Base-by-base conservation (phyloP, 1,140 invertebrate genomes). In the Pseudomyrmex cubaensis region DNA sequence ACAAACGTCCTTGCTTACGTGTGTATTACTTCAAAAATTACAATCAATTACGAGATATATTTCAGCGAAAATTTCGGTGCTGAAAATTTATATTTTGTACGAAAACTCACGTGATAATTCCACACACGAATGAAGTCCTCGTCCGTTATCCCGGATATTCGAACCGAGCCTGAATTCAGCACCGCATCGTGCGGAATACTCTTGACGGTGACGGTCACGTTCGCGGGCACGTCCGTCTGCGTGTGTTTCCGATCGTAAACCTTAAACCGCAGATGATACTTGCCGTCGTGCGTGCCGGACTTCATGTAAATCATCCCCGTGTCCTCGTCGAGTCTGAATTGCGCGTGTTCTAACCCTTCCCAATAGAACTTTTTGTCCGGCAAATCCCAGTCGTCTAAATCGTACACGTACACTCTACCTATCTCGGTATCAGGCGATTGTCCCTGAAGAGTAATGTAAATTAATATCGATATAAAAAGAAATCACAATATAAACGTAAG, bases 351-450 rank as follows among this genome's bases (percentile, higher is more conserved):
- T 66, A 96, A 94, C 62, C 95, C 95, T 91, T 98, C 97, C 97
- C 98, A 99, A 89, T 98, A 98, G 95, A 99, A 99, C 90, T 98
- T 98, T 92, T 99, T 99, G 92, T 99, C 98, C 0, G 98, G 97
- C 83, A 99, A 93, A 95, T 99, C 99, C 98, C 98, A 99, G 92
- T 99, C 99, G 93, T 99, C 99, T 61, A 98, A 94, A 95, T 99
- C 99, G 92, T 98, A 98, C 0, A 99, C 98, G 93, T 99, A 99
- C 2, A 99, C 98, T 83, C 98, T 95, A 35, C 99, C 99, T 84
- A 99, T 98, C 93, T 98, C 97, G 0, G 98, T 98, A 87, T 98
- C 97, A 1, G 97, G 98, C 84, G 98, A 97, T 94, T 98, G 97
- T 64, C 98, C 97, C 96, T 98, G 95, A 78, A 93, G 20, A 74